Conservation (phyloP, 2,113 vertebrate genomes). For the Lampris megalopsis region DNA sequence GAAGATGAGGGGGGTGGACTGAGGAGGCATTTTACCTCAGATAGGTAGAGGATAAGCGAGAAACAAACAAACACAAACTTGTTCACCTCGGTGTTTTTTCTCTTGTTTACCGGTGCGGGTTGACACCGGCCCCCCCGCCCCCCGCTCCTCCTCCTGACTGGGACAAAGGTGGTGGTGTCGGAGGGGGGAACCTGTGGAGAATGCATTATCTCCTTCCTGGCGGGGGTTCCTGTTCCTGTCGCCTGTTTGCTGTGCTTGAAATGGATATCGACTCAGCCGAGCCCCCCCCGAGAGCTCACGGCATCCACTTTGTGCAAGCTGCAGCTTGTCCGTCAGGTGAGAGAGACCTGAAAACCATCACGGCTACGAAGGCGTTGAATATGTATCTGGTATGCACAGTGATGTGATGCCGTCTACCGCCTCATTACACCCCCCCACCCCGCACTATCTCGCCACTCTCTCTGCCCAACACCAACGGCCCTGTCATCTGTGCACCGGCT, state of each 20-base stretch:
- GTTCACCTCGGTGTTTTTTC: not conserved
- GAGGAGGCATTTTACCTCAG: not conserved
- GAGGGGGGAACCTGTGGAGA: not conserved
- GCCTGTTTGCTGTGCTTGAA: not conserved
- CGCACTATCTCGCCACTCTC: too few species aligned
- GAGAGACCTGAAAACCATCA: too few species aligned
- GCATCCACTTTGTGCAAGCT: too few species aligned
- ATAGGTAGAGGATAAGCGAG: not conserved
- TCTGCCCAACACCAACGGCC: too few species aligned
- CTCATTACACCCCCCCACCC: too few species aligned
- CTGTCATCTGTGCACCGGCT: too few species aligned
- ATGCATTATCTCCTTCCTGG: slow-evolving; percentile 3
- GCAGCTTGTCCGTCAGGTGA: too few species aligned
- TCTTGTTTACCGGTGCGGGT: not conserved
- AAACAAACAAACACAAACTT: slow-evolving; percentile 7
- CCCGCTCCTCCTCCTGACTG: not conserved
- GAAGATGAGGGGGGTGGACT: too few species aligned
- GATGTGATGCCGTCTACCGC: too few species aligned
- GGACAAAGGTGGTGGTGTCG: not conserved
- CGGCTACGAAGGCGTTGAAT: too few species aligned
- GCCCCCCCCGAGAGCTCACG: not conserved
- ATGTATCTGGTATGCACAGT: too few species aligned
- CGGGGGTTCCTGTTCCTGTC: not conserved
- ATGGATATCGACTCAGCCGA: not conserved
- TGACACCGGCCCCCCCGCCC: not conserved